A percentile compares a stretch with the other conserved stretches of the same genome.
Conservation (phyloP, 2,797 vertebrate species). For the Sebastes flavidus region DNA sequence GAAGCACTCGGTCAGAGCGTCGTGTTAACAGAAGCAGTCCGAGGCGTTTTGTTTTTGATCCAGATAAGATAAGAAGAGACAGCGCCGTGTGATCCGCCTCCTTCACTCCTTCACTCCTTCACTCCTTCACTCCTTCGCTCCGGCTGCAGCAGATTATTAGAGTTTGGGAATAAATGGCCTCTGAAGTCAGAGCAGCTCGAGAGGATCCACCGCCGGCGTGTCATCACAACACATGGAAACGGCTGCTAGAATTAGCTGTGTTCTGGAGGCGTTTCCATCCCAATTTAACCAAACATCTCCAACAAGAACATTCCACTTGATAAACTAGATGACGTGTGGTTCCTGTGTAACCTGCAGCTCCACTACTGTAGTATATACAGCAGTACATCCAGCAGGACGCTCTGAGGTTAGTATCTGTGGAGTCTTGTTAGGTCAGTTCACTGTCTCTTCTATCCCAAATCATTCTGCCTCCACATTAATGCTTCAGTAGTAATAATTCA, state of each 20-base stretch:
- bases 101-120: neutral
- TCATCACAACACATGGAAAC: neutral
- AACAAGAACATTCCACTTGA: conserved; percentile 7
- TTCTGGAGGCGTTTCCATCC: neutral
- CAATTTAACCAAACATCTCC: neutral
- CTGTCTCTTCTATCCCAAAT: too few species aligned
- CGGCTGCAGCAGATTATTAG: conserved; percentile 1
- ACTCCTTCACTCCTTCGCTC: neutral
- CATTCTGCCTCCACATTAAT: too few species aligned
- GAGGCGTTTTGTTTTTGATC: neutral
- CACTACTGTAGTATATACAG: neutral
- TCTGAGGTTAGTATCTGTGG: neutral
- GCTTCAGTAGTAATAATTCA: too few species aligned
- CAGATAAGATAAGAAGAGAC: conserved; percentile 2
- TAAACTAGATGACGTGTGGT: neutral
- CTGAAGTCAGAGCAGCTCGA: neutral
- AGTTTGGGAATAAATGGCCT: conserved; percentile 26
- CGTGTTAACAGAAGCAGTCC: too few species aligned
- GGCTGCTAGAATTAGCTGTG: neutral
- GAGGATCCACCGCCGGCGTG: neutral
- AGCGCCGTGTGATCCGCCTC: neutral
- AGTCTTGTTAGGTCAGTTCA: too few species aligned
- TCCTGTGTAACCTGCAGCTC: too few species aligned
- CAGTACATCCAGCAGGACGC: neutral
- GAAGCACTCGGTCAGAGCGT: too few species aligned